A percentile compares a stretch with the other conserved stretches of the same genome.
These are phyloP conservation scores for Torymus auratus DNA, from an alignment of 2,888 invertebrate genomes.

Conservation along the genomic window DNA sequence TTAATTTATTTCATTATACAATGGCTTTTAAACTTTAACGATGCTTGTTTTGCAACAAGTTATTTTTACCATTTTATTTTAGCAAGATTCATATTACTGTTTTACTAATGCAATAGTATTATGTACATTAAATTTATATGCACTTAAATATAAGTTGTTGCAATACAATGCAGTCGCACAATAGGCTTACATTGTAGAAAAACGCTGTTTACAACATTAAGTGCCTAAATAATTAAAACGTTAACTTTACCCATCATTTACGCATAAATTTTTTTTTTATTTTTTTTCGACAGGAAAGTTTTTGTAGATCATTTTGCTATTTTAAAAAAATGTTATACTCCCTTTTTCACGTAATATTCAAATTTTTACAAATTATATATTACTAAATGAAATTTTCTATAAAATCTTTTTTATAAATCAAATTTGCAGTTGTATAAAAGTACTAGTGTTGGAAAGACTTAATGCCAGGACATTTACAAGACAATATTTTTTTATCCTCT, in stretches of 20 bases:
- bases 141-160: conserved; percentile 49
- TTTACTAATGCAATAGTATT: conserved; percentile 24
- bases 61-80: conserved; percentile 42
- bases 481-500: no score
- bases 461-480: neutral
- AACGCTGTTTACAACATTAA: conserved; percentile 50
- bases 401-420: conserved; percentile 31
- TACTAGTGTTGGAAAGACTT: neutral
- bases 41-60: conserved; percentile 35
- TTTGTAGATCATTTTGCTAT: conserved; percentile 11
- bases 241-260: conserved; percentile 17
- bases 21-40: conserved; percentile 47
- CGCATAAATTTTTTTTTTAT: conserved; percentile 7
- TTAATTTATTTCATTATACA: conserved; percentile 42
- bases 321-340: conserved; percentile 23
- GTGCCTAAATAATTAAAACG: conserved; percentile 31
- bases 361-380: conserved; percentile 34
- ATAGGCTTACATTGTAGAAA: conserved; percentile 52
- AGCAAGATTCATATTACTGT: conserved; percentile 41
- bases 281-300: conserved; percentile 23
- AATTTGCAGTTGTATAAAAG: neutral
- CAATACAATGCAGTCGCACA: conserved; percentile 51
- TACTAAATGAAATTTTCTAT: conserved; percentile 38
- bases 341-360: conserved; percentile 27
- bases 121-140: conserved; percentile 46